Percentiles rank a stretch among this genome's conserved stretches.
Evolutionary conservation across 1,140 invertebrate species (phyloP).

Genomic region (Drosophila serrata): DNA sequence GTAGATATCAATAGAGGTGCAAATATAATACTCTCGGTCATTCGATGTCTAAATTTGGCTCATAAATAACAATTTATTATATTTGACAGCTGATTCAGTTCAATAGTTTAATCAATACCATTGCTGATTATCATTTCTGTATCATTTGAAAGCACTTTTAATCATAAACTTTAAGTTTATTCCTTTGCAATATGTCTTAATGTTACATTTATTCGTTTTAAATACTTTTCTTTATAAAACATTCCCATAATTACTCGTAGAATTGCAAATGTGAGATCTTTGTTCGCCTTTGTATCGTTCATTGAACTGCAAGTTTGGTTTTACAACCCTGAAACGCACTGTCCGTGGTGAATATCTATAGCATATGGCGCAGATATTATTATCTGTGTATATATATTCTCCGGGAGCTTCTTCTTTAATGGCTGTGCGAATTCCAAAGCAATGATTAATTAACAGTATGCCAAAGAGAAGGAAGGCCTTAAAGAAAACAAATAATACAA

Average conservation of each 20-base stretch:
- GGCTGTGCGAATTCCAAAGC: slow-evolving; percentile 72
- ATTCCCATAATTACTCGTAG: not conserved
- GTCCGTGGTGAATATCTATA: slow-evolving; percentile 33
- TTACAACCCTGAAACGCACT: slow-evolving; percentile 40
- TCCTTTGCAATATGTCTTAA: not conserved
- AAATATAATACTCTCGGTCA: not conserved
- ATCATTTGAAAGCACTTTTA: not conserved
- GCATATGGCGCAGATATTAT: slow-evolving; percentile 73
- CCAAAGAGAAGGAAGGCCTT: slow-evolving; percentile 37
- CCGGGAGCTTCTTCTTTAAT: slow-evolving; percentile 65
- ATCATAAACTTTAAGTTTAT: not conserved
- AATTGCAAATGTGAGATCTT: slow-evolving; percentile 12
- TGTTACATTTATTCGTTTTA: too few relatives aligned
- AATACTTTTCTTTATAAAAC: not conserved
- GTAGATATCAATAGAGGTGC: not conserved
- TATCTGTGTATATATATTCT: slow-evolving; percentile 52
- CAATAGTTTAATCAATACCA: not conserved
- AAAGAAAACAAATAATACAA: slow-evolving; percentile 53
- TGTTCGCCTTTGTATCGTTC: slow-evolving; percentile 19
- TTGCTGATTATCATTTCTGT: not conserved
- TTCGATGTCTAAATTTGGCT: not conserved
- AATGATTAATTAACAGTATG: slow-evolving; percentile 79
- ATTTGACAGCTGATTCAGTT: slow-evolving; percentile 27
- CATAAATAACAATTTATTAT: slow-evolving; percentile 17
- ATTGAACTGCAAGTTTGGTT: slow-evolving; percentile 23